phyloP scores from a whole-genome alignment of 2,797 vertebrate genomes.

The Leucoraja ocellata region DNA sequence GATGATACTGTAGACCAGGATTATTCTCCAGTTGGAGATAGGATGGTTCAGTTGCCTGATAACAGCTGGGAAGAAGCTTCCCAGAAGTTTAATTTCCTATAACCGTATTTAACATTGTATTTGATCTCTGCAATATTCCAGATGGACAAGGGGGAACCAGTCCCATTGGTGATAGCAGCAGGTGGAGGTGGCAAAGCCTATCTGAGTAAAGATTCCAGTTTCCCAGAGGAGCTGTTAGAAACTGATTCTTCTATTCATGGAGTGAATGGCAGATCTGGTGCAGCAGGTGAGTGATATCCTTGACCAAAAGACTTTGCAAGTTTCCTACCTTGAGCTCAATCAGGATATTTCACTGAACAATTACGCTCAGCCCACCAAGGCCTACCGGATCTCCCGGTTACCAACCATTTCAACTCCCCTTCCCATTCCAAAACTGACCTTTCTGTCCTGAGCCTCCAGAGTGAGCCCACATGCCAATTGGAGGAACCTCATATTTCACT shows the following conservation, averaged over 20 bases:
- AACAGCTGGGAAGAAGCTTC: too few species aligned
- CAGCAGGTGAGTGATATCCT: constrained; percentile 68
- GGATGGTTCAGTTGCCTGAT: too few species aligned
- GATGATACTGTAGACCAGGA: too few species aligned
- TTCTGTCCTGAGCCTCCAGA: too few species aligned
- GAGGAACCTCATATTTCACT: too few species aligned
- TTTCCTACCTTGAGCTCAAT: background rate
- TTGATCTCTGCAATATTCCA: constrained; percentile 53
- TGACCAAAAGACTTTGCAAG: background rate
- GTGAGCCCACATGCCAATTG: too few species aligned
- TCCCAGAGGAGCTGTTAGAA: constrained; percentile 77
- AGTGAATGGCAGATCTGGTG: constrained; percentile 79
- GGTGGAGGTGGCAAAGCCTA: constrained; percentile 91
- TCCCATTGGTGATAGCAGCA: constrained; percentile 84
- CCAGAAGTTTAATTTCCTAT: background rate
- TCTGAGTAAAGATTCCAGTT: constrained; percentile 73
- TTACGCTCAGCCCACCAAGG: too few species aligned
- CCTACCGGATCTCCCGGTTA: too few species aligned
- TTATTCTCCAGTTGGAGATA: too few species aligned
- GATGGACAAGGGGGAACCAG: constrained; percentile 71
- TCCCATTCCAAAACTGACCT: too few species aligned
- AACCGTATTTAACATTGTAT: constrained; percentile 37
- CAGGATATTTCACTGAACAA: too few species aligned
- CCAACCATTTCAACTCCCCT: too few species aligned
- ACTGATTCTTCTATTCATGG: constrained; percentile 72